Evolutionary conservation across 2,113 vertebrate species (phyloP).

Genomic region (Ardeotis arabs): DNA sequence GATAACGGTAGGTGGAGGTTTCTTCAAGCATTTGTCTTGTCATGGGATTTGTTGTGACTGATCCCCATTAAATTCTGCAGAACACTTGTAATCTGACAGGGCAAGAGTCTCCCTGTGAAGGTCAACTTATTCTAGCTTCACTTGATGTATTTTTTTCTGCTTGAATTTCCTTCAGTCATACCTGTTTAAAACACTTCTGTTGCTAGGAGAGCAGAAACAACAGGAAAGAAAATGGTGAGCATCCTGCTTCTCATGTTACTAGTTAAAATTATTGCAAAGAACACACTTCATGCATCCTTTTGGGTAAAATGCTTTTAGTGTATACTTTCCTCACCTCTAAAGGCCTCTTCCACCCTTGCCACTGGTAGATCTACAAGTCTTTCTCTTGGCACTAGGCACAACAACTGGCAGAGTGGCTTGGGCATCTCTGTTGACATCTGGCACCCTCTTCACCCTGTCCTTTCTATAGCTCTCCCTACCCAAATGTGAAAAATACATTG

Average conservation of each 20-base stretch:
- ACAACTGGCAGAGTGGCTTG: neutral
- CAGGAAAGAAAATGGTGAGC: neutral
- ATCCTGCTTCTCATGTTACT: neutral
- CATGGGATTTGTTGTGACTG: neutral
- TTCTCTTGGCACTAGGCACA: neutral
- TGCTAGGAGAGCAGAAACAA: slow-evolving; percentile 5
- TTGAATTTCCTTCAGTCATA: neutral
- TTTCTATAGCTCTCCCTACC: neutral
- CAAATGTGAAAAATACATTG: neutral
- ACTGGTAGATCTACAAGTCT: neutral
- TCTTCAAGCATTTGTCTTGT: neutral
- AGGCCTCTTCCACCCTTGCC: neutral
- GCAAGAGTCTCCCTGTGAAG: neutral
- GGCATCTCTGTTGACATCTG: neutral
- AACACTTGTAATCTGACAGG: neutral
- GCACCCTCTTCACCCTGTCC: neutral
- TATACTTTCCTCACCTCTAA: neutral
- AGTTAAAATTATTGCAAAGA: neutral
- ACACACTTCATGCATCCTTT: neutral
- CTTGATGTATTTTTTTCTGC: neutral
- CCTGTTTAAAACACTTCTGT: neutral
- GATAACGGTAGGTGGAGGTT: neutral
- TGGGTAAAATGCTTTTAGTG: neutral
- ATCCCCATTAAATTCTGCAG: neutral
- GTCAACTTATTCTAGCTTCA: neutral